Evolutionary conservation across 2,113 vertebrate genomes (phyloP), one percentile per base, ranked within the genome.

Genomic region (Oryctolagus cuniculus): DNA sequence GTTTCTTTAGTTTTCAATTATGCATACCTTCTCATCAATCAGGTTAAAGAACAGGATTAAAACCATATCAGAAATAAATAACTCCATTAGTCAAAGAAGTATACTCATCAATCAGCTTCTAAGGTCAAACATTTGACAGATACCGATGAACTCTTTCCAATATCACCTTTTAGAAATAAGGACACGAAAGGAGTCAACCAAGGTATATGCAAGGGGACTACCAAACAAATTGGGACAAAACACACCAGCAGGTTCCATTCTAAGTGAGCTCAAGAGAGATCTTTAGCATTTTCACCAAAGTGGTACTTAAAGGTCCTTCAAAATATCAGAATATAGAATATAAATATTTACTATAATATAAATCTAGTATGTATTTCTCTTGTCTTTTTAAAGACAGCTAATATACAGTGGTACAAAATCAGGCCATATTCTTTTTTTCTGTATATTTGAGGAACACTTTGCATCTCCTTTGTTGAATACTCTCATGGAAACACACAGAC

Each of bases 91-190:
- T 96, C 90, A 88, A 55, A 93, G 94, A 77, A 94, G 89, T 85
- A 93, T 84, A 82, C 12, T 67, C 89, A 97, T 97, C 73, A 93
- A 93, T 96, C 94, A 97, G 87, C 25, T 29, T 79, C 73, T 89
- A 77, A 90, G 84, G 87, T 97, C 90, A 96, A 96, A 92, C 34
- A 70, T 93, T 91, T 97, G 89, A 97, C 80, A 96, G 81, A 73
- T 93, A 82, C 83, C 96, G 95, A 95, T 91, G 93, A 90, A 80
- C 24, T 93, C 55, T 53, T 89, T 97, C 69, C 63, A 95, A 63
- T 93, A 85, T 91, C 87, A 97, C 90, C 64, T 96, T 95, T 91
- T 44, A 87, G 72, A 96, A 94, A 93, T 75, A n/a, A 96, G 82
- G 79, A 61, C 55, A 81, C 89, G 38, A 84, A 31, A 90, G 29